Evolutionary conservation across 2,113 vertebrate species (phyloP).

Genomic region (Sturnus vulgaris): DNA sequence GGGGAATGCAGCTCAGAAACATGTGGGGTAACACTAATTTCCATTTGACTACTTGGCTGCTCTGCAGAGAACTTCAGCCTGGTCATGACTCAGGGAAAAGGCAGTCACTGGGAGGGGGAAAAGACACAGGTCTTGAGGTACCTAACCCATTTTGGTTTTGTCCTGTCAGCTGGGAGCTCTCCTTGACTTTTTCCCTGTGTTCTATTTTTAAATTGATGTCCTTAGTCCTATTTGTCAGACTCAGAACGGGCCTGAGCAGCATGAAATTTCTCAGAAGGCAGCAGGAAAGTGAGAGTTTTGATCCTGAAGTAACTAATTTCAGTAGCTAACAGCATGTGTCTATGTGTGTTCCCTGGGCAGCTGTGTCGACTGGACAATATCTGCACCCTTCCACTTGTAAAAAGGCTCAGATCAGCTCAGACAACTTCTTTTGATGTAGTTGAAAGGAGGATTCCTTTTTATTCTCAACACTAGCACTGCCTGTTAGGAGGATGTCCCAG

Average conservation of each 20-base stretch:
- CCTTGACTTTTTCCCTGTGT: background rate
- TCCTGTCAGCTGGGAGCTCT: background rate
- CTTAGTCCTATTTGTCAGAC: background rate
- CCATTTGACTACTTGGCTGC: background rate
- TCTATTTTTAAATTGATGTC: background rate
- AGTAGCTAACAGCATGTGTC: background rate
- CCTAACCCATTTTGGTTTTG: background rate
- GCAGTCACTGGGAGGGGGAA: background rate
- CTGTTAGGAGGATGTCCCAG: background rate
- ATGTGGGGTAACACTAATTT: background rate
- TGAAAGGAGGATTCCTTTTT: slow-evolving; percentile 2
- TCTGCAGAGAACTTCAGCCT: background rate
- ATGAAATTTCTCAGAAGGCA: background rate
- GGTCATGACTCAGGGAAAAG: background rate
- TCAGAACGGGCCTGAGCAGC: background rate
- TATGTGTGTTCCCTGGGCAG: background rate
- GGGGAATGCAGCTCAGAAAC: background rate
- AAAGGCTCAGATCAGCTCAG: background rate
- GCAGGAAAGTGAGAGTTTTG: background rate
- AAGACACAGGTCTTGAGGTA: background rate
- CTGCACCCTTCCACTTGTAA: background rate
- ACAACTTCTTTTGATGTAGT: background rate
- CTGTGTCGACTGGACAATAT: background rate
- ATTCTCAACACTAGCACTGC: background rate
- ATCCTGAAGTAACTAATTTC: background rate